These are phyloP conservation scores for Condylostylus longicornis DNA, from an alignment of 1,140 invertebrate genomes.

Conservation along the genomic window DNA sequence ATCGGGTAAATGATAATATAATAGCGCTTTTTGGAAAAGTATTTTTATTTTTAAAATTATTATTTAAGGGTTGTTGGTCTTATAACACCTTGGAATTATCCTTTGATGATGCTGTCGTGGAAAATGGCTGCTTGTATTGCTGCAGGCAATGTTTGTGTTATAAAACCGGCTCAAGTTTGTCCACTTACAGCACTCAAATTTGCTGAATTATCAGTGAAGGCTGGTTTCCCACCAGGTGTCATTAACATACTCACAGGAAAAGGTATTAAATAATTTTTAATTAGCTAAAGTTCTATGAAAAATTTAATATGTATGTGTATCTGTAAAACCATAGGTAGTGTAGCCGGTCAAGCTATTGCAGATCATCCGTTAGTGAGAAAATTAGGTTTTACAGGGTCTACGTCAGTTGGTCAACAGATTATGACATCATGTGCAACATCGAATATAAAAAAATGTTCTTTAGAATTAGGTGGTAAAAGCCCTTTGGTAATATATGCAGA, in stretches of 20 bases:
- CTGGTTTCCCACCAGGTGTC: slow-evolving; percentile 88
- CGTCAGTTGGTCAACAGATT: slow-evolving; percentile 57
- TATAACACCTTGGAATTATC: slow-evolving; percentile 97
- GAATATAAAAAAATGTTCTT: slow-evolving; percentile 84
- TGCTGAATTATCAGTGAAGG: slow-evolving; percentile 68
- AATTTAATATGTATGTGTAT: too few species aligned
- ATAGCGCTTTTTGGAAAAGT: neutral
- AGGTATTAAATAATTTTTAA: too few species aligned
- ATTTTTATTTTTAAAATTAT: slow-evolving; percentile 1
- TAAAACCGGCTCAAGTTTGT: slow-evolving; percentile 87
- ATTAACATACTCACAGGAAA: slow-evolving; percentile 82
- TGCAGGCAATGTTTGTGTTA: slow-evolving; percentile 82
- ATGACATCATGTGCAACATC: slow-evolving; percentile 78
- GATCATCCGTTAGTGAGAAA: slow-evolving; percentile 73
- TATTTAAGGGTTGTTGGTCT: slow-evolving; percentile 67
- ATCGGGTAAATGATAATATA: slow-evolving; percentile 48
- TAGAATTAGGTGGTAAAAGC: slow-evolving; percentile 91
- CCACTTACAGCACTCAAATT: slow-evolving; percentile 88
- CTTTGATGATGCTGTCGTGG: slow-evolving; percentile 95
- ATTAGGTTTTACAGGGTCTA: slow-evolving; percentile 89
- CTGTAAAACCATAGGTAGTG: too few species aligned
- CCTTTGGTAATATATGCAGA: slow-evolving; percentile 87
- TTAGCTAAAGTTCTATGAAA: too few species aligned
- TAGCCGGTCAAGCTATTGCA: slow-evolving; percentile 70
- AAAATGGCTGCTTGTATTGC: slow-evolving; percentile 93